Evolutionary conservation across 1,140 invertebrate genomes (phyloP).

Genomic region (Araneus ventricosus): DNA sequence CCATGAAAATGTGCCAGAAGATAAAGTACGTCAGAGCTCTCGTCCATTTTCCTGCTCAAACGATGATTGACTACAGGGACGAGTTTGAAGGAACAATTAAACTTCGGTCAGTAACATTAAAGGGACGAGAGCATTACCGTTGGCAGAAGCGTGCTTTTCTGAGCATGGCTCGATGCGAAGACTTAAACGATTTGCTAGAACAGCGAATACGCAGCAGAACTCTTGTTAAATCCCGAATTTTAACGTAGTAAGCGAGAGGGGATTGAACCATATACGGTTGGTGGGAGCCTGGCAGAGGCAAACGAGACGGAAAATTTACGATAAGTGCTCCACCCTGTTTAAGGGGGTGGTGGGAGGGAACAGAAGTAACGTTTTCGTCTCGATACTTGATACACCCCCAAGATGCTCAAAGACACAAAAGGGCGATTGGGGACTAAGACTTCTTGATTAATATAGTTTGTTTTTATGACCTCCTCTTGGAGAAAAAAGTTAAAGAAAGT

Average conservation of each 20-base stretch:
- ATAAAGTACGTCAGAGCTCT: too few species aligned
- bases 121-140: too few species aligned
- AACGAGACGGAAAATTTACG: conserved; percentile 71
- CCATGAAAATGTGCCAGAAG: neutral
- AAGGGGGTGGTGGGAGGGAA: neutral
- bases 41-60: too few species aligned
- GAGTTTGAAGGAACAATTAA: too few species aligned
- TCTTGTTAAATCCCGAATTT: conserved; percentile 19
- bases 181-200: too few species aligned
- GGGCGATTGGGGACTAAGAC: conserved; percentile 16
- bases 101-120: too few species aligned
- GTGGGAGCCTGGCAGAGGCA: neutral
- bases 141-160: too few species aligned
- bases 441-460: conserved; percentile 68
- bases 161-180: neutral
- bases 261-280: conserved; percentile 54
- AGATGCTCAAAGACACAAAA: neutral
- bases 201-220: neutral
- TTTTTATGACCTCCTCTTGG: conserved; percentile 37
- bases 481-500: conserved; percentile 11
- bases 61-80: too few species aligned
- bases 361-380: conserved; percentile 17
- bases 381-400: conserved; percentile 17
- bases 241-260: neutral
- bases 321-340: conserved; percentile 71